A percentile compares a stretch with the other conserved stretches of the same genome.
phyloP scores from a whole-genome alignment of 2,113 vertebrate genomes.

The Pygathrix nemaeus region DNA sequence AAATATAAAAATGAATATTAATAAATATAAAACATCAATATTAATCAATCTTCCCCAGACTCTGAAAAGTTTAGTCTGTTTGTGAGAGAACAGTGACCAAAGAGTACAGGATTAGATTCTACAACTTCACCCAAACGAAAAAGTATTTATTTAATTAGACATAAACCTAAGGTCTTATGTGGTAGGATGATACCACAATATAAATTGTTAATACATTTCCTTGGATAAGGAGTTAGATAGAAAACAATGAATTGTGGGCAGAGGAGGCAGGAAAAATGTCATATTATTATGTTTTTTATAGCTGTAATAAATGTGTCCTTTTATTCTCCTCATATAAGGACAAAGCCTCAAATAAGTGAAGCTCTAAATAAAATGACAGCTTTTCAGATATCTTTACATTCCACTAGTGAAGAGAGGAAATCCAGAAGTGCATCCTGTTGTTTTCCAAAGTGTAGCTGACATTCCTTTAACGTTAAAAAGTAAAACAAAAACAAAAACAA shows the following conservation, averaged over 20 bases:
- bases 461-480: neutral
- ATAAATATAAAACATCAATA: neutral
- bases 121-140: neutral
- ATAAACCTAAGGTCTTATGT: neutral
- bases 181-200: neutral
- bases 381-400: neutral
- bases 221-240: neutral
- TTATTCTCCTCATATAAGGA: neutral
- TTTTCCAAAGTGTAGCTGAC: conserved; percentile 29
- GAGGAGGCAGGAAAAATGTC: neutral
- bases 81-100: neutral
- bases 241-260: neutral
- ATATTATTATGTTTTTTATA: neutral
- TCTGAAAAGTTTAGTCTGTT: neutral
- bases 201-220: neutral
- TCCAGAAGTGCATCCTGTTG: neutral
- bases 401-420: neutral
- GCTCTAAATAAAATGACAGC: neutral
- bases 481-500: neutral
- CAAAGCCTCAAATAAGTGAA: conserved; percentile 34
- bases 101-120: neutral
- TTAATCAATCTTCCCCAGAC: neutral
- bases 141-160: neutral
- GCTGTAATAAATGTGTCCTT: neutral
- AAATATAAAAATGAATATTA: too few species aligned